These are phyloP conservation scores for Falco novaeseelandiae DNA, from an alignment of 2,797 vertebrate species.

Conservation along the genomic window DNA sequence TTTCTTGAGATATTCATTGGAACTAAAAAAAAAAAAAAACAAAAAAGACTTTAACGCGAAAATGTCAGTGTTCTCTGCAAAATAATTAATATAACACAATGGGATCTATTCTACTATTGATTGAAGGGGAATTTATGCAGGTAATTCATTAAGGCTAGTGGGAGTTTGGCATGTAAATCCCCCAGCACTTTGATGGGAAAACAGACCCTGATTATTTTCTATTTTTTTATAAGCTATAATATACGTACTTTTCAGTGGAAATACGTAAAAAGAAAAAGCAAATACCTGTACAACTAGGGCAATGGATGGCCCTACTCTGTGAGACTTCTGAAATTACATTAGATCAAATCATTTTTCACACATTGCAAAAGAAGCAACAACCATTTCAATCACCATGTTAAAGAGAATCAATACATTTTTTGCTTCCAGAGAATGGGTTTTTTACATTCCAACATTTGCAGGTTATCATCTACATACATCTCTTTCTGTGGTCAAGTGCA, in stretches of 20 bases:
- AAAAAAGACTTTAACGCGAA: constrained; percentile 64
- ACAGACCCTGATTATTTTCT: constrained; percentile 37
- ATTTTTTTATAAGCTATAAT: constrained; percentile 41
- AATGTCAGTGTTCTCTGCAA: constrained; percentile 67
- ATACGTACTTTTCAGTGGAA: constrained; percentile 50
- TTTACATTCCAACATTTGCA: constrained; percentile 69
- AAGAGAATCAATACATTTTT: constrained; percentile 69
- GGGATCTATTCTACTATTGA: constrained; percentile 73
- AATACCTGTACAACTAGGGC: constrained; percentile 55
- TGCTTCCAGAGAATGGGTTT: constrained; percentile 60
- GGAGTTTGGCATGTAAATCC: constrained; percentile 75
- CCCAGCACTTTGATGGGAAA: constrained; percentile 63
- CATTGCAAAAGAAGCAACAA: constrained; percentile 64
- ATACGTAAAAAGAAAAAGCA: constrained; percentile 33
- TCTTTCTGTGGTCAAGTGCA: constrained; percentile 71
- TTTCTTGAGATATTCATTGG: constrained; percentile 42
- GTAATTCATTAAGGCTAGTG: constrained; percentile 78
- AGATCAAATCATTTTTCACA: constrained; percentile 70
- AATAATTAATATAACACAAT: constrained; percentile 79
- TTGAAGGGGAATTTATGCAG: constrained; percentile 79
- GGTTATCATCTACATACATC: constrained; percentile 74
- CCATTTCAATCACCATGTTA: constrained; percentile 68
- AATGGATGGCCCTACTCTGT: background rate
- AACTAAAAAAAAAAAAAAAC: background rate
- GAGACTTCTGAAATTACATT: constrained; percentile 64